Evolutionary conservation across 2,113 vertebrate genomes (phyloP).

Genomic region (Rhizomys pruinosus): DNA sequence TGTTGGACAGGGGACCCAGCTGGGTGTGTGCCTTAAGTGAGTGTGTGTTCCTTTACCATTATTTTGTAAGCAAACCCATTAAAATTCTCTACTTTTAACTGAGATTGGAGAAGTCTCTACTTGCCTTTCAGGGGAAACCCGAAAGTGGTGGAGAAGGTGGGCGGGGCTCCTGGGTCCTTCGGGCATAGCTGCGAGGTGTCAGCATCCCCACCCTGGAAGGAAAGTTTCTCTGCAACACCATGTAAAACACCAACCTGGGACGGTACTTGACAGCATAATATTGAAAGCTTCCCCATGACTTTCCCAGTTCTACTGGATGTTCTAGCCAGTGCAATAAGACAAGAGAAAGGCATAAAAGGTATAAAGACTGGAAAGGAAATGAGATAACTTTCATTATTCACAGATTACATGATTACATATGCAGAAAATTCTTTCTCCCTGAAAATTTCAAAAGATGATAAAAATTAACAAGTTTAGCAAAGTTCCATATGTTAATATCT

Average conservation of each 20-base stretch:
- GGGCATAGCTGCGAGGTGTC: no score
- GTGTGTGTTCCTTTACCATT: no score
- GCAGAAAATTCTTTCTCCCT: background rate
- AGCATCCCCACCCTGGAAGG: no score
- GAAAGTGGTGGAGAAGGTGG: no score
- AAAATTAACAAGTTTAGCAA: slow-evolving; percentile 29
- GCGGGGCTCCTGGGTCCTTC: no score
- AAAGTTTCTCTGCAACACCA: no score
- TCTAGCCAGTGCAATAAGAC: background rate
- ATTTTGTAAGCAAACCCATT: no score
- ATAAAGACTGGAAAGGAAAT: background rate
- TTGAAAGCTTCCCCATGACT: background rate
- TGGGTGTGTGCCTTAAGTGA: no score
- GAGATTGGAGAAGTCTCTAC: no score
- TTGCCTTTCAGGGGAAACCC: no score
- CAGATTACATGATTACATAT: background rate
- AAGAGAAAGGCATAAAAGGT: background rate
- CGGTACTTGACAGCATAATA: background rate
- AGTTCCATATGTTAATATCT: slow-evolving; percentile 1
- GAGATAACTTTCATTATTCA: slow-evolving; percentile 19
- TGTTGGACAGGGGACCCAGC: no score
- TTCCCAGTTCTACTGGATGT: background rate
- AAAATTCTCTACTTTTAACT: no score
- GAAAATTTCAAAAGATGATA: background rate
- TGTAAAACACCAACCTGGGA: background rate